These are phyloP conservation scores for Manacus vitellinus DNA, from an alignment of 2,113 vertebrate genomes.

Conservation along the genomic window DNA sequence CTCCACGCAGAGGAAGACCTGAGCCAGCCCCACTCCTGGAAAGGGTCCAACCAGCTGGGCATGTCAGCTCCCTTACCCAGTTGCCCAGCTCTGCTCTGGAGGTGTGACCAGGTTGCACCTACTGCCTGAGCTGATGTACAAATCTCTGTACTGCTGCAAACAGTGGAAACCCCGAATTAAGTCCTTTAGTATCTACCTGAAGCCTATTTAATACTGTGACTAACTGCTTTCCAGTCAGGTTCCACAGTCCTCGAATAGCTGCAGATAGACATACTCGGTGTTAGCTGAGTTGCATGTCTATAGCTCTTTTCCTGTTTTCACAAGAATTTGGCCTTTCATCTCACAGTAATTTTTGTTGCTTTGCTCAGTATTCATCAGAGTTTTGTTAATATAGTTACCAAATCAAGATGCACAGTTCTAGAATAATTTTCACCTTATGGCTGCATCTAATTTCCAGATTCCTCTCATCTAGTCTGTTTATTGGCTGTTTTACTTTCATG, in stretches of 20 bases:
- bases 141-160: background rate
- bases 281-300: background rate
- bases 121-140: background rate
- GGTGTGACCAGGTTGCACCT: background rate
- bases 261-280: background rate
- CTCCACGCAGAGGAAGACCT: background rate
- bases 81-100: background rate
- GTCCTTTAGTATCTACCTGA: background rate
- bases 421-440: background rate
- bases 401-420: background rate
- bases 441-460: background rate
- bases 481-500: background rate
- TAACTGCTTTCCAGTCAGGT: background rate
- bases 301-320: background rate
- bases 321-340: background rate
- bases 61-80: accelerated
- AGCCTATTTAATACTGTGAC: background rate
- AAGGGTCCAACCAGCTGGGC: background rate
- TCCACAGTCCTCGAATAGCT: background rate
- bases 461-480: background rate
- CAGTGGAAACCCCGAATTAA: background rate
- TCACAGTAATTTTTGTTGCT: background rate
- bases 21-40: background rate
- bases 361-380: background rate
- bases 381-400: background rate